phyloP scores from a whole-genome alignment of 2,797 vertebrate species.

The Steatocranus sp. region DNA sequence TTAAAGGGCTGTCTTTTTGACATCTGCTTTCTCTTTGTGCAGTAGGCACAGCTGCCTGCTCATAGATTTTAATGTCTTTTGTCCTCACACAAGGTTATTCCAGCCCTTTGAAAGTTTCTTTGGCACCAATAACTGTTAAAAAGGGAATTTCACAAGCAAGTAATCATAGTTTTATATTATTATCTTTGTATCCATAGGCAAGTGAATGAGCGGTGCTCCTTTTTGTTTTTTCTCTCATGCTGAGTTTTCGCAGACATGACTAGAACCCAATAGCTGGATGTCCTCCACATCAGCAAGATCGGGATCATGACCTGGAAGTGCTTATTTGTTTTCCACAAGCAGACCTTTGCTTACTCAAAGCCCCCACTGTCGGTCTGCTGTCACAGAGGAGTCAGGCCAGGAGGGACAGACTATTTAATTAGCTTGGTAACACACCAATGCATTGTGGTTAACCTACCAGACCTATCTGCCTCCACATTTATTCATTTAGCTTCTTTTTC shows the following conservation, averaged over 20 bases:
- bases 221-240: neutral
- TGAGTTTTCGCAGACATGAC: neutral
- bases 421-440: slow-evolving; percentile 68
- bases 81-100: slow-evolving; percentile 36
- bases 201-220: neutral
- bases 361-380: slow-evolving; percentile 11
- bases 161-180: neutral
- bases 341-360: neutral
- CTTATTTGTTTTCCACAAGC: slow-evolving; percentile 47
- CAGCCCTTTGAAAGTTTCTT: slow-evolving; percentile 18
- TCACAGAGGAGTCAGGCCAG: slow-evolving; percentile 31
- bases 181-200: neutral
- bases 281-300: neutral
- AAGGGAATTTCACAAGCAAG: neutral
- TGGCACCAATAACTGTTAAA: neutral
- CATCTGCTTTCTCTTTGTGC: slow-evolving; percentile 29
- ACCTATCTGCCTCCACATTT: slow-evolving; percentile 42
- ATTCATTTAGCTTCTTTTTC: slow-evolving; percentile 49
- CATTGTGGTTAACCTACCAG: slow-evolving; percentile 64
- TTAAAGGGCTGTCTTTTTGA: slow-evolving; percentile 36
- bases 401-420: slow-evolving; percentile 69
- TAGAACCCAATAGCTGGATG: neutral
- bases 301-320: slow-evolving; percentile 52
- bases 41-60: slow-evolving; percentile 8
- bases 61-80: slow-evolving; percentile 23